Conservation (phyloP, 2,797 vertebrate species). For the Alectoris magna region DNA sequence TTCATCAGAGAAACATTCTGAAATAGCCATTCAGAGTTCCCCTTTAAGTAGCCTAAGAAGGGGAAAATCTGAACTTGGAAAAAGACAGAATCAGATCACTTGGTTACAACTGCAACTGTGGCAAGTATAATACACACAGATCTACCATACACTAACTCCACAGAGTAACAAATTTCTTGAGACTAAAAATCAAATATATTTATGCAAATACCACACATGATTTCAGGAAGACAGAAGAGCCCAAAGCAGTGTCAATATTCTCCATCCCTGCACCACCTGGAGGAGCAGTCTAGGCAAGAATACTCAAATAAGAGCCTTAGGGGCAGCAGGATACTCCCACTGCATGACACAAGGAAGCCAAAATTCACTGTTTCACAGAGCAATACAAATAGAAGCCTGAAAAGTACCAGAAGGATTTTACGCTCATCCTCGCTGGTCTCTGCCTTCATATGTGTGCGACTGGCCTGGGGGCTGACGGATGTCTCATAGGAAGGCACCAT, state of each 20-base stretch:
- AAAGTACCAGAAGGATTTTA: conserved; percentile 93
- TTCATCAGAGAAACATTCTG: background rate
- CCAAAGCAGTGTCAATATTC: background rate
- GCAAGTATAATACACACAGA: background rate
- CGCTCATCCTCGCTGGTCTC: conserved; percentile 95
- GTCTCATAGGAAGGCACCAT: conserved; percentile 94
- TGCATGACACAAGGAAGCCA: background rate
- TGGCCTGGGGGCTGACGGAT: conserved; percentile 93
- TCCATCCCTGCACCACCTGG: background rate
- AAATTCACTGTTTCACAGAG: background rate
- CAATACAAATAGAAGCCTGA: background rate
- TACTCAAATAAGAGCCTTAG: background rate
- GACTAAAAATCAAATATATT: background rate
- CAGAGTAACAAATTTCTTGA: background rate
- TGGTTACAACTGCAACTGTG: background rate
- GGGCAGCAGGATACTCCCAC: background rate
- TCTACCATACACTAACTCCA: background rate
- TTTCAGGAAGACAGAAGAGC: background rate
- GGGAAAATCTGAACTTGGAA: background rate
- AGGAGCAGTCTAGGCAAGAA: background rate
- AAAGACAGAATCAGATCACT: background rate
- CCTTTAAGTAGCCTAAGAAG: background rate
- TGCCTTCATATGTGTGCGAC: conserved; percentile 85
- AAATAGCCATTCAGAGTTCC: background rate
- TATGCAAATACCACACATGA: background rate